Conservation (phyloP, 2,888 invertebrate genomes). For the Antheraea yamamai region DNA sequence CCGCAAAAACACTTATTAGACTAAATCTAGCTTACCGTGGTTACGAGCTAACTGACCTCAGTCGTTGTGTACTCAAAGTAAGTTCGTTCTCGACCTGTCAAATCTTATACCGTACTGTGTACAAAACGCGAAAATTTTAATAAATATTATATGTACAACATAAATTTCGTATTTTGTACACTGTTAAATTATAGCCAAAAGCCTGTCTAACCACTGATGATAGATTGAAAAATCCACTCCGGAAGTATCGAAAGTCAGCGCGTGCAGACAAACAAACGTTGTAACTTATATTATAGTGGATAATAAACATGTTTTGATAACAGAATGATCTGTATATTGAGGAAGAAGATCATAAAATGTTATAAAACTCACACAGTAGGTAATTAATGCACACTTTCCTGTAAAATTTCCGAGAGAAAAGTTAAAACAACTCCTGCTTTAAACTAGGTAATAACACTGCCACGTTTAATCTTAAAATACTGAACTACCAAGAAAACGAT, state of each 20-base stretch:
- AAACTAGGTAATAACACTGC: too few species aligned
- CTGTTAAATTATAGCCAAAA: not conserved
- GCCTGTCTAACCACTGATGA: not conserved
- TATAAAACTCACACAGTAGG: not conserved
- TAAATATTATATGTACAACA: not conserved
- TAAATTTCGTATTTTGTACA: not conserved
- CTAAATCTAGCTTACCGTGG: too few species aligned
- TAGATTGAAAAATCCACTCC: not conserved
- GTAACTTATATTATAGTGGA: not conserved
- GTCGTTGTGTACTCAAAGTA: too few species aligned
- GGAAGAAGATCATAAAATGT: not conserved
- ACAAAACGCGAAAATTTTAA: not conserved
- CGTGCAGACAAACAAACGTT: not conserved
- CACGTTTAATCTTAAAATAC: not conserved
- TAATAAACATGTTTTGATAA: not conserved
- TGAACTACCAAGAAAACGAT: not conserved
- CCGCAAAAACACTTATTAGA: too few species aligned
- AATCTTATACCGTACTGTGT: too few species aligned
- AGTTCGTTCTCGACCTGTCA: too few species aligned
- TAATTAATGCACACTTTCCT: not conserved
- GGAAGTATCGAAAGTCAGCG: not conserved
- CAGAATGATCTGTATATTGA: slow-evolving; percentile 2
- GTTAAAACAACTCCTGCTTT: too few species aligned
- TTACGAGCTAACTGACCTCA: too few species aligned
- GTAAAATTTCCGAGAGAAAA: not conserved